phyloP scores from a whole-genome alignment of 1,140 invertebrate species.

The Battus philenor region DNA sequence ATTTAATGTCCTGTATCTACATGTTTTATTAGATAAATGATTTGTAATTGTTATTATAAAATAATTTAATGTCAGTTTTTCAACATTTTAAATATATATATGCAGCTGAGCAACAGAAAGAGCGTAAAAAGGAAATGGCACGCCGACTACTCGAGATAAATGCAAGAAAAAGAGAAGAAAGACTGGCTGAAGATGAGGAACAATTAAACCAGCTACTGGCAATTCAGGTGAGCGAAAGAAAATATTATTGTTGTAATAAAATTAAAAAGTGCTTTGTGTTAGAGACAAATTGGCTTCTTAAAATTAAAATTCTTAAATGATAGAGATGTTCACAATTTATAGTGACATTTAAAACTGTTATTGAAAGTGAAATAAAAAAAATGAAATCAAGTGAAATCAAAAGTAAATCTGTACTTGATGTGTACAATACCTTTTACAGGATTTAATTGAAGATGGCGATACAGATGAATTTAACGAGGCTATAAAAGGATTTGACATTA shows the following conservation, averaged over 20 bases:
- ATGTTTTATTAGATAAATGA: too few species aligned
- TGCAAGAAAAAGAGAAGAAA: constrained; percentile 89
- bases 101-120: constrained; percentile 88
- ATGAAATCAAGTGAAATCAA: too few species aligned
- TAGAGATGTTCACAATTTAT: too few species aligned
- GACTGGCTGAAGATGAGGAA: constrained; percentile 91
- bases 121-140: constrained; percentile 89
- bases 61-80: too few species aligned
- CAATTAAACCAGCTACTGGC: constrained; percentile 86
- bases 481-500: constrained; percentile 77
- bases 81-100: constrained; percentile 16
- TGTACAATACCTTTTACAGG: constrained; percentile 59
- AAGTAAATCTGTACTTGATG: too few species aligned
- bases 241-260: too few species aligned
- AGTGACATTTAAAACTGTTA: neutral
- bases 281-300: too few species aligned
- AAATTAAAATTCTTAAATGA: too few species aligned
- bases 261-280: constrained; percentile 6
- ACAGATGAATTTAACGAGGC: constrained; percentile 84
- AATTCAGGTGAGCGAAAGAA: constrained; percentile 79
- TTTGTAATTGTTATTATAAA: too few species aligned
- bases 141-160: constrained; percentile 89
- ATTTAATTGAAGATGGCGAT: constrained; percentile 85
- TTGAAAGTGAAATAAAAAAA: neutral
- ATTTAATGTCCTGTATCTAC: too few species aligned